Evolutionary conservation across 1,140 invertebrate species (phyloP).

Genomic region (Drosophila obscura): DNA sequence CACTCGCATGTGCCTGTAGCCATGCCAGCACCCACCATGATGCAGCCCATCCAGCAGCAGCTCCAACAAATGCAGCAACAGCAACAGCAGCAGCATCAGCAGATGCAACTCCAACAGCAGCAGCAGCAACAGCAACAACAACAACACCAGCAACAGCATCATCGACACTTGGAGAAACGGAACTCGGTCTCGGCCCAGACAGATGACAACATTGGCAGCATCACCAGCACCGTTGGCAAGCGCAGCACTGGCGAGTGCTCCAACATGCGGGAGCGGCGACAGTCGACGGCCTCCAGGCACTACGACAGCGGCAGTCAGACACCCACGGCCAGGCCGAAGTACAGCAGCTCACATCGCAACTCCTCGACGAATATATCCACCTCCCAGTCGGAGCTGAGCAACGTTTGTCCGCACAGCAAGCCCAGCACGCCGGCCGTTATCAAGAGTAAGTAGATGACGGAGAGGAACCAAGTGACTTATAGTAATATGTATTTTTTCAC

Average conservation of each 20-base stretch:
- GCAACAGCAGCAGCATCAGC: slow-evolving; percentile 59
- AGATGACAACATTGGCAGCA: slow-evolving; percentile 72
- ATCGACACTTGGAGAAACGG: slow-evolving; percentile 73
- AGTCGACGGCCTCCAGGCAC: slow-evolving; percentile 73
- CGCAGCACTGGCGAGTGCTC: slow-evolving; percentile 58
- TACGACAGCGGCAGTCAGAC: slow-evolving; percentile 79
- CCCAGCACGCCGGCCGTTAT: slow-evolving; percentile 63
- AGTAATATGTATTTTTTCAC: background rate
- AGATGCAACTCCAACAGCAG: slow-evolving; percentile 56
- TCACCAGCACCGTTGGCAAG: slow-evolving; percentile 63
- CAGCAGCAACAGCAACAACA: slow-evolving; percentile 52
- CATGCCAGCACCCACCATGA: slow-evolving; percentile 53
- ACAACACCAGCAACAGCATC: slow-evolving; percentile 65
- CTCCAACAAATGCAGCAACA: slow-evolving; percentile 56
- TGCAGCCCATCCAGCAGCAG: slow-evolving; percentile 79
- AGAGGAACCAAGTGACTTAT: too few relatives aligned
- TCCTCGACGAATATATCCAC: slow-evolving; percentile 79
- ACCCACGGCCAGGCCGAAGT: slow-evolving; percentile 74
- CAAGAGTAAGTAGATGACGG: slow-evolving; percentile 49
- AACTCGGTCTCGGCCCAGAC: slow-evolving; percentile 82
- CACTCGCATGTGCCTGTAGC: slow-evolving; percentile 39
- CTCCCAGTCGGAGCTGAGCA: slow-evolving; percentile 81
- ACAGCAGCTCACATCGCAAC: slow-evolving; percentile 71
- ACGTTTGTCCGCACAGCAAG: slow-evolving; percentile 77
- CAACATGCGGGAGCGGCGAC: slow-evolving; percentile 64